Evolutionary conservation across 2,113 vertebrate genomes (phyloP).

Genomic region (Cariama cristata): DNA sequence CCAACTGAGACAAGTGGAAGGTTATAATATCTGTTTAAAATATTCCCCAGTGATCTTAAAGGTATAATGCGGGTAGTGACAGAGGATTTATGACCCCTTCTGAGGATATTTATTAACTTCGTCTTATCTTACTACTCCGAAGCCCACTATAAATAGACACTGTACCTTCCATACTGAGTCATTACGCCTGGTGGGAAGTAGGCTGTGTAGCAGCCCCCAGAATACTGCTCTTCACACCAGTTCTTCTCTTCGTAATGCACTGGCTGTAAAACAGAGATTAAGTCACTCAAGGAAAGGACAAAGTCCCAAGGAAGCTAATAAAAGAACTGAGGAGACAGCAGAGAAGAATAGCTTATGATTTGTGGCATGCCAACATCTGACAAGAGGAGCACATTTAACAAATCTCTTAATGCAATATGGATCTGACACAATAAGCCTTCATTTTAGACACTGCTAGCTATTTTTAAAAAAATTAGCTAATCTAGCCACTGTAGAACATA

Average conservation of each 20-base stretch:
- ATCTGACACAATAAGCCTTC: neutral
- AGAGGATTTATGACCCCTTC: conserved; percentile 41
- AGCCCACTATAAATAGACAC: conserved; percentile 13
- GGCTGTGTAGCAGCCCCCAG: conserved; percentile 94
- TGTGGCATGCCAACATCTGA: neutral
- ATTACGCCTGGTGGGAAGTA: conserved; percentile 95
- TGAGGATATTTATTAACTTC: conserved; percentile 46
- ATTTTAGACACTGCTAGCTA: neutral
- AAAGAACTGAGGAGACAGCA: neutral
- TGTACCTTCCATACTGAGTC: conserved; percentile 93
- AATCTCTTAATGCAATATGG: neutral
- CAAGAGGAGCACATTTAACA: neutral
- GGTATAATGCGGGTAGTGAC: neutral
- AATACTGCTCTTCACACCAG: conserved; percentile 98
- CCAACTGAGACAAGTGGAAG: neutral
- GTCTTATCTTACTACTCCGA: neutral
- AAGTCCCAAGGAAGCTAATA: neutral
- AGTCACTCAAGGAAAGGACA: conserved; percentile 10
- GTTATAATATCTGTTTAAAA: neutral
- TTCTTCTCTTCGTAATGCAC: conserved; percentile 99
- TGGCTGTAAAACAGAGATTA: conserved; percentile 79
- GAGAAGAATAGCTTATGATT: neutral
- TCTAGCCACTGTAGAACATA: neutral
- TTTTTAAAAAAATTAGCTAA: neutral
- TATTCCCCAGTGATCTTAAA: neutral